Evolutionary conservation across 2,797 vertebrate genomes (phyloP), one percentile per base, ranked within the genome.

Genomic region (Heterohyrax brucei): DNA sequence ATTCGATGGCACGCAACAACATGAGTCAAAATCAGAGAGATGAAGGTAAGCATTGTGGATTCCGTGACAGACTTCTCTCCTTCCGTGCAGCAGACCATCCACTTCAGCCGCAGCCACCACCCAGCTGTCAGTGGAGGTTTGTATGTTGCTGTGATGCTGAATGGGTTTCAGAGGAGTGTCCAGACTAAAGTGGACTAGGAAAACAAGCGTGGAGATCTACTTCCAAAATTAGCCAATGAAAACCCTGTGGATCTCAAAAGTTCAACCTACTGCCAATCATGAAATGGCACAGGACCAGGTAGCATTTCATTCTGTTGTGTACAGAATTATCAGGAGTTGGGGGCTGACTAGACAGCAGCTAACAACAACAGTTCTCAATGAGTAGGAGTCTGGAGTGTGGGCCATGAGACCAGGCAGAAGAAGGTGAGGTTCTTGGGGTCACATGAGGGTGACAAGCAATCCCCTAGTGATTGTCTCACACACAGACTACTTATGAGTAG

Each of bases 31-130:
- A 3, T 76, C n/a, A 81, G 50, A 80, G 59, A 80, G n/a, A 39
- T n/a, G 9, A 18, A 72, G 30, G n/a, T 33, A n/a, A 72, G n/a
- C 79, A 21, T 21, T 39, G 16, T n/a, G 16, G 68, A 18, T 14
- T 97, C 97, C 97, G 64, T 30, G 50, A 50, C 30, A 56, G 48
- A 79, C 3, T n/a, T 56, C 48, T 19, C 13, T 3, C 26, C 48
- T 79, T 13, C 77, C 28, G n/a, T 12, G 77, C 5, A 95, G 94
- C n/a, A 95, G 97, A 97, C 96, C 28, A 12, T 14, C 6, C 62
- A 26, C 26, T 26, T 64, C 62, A 8, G 5, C 9, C 8, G 22
- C 24, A 28, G 53, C 62, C 24, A 24, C 62, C 24, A 28, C 18
- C 22, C 24, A 10, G 13, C 53, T 13, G 13, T 56, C 53, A 56